Evolutionary conservation across 1,140 invertebrate species (phyloP).

Genomic region (Pachyrhynchus sulphureomaculatus): DNA sequence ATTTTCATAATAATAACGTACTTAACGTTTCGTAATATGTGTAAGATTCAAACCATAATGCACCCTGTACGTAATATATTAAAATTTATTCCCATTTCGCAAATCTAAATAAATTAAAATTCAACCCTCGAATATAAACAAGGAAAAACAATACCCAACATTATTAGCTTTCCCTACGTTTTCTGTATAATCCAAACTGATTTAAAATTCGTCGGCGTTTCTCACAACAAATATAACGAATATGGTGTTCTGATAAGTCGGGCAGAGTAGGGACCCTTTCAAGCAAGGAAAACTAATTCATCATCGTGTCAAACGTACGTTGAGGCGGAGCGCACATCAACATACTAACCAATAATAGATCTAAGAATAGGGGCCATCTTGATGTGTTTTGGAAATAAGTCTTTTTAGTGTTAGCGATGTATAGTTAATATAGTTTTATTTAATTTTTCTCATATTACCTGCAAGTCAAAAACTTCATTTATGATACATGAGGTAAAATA

Average conservation of each 20-base stretch:
- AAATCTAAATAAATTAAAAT: too few species aligned
- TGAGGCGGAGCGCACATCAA: slow-evolving; percentile 60
- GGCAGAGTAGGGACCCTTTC: slow-evolving; percentile 22
- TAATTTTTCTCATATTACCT: too few species aligned
- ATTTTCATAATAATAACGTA: too few species aligned
- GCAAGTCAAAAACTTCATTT: too few species aligned
- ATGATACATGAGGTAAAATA: too few species aligned
- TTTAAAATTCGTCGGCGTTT: not conserved
- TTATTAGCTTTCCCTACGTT: not conserved
- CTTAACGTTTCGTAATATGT: too few species aligned
- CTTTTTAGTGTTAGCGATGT: too few species aligned
- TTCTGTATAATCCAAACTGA: not conserved
- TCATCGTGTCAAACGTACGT: slow-evolving; percentile 49
- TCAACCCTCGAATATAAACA: too few species aligned
- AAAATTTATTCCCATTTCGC: too few species aligned
- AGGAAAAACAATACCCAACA: not conserved
- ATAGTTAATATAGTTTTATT: too few species aligned
- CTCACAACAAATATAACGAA: slow-evolving; percentile 7
- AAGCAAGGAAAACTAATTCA: slow-evolving; percentile 38
- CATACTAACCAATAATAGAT: slow-evolving; percentile 64
- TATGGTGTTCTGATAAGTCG: slow-evolving; percentile 25
- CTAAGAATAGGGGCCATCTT: slow-evolving; percentile 60
- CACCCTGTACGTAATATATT: too few species aligned
- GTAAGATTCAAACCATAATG: too few species aligned
- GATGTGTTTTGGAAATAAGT: slow-evolving; percentile 44